A percentile compares a stretch with the other conserved stretches of the same genome.
Conservation (phyloP, 2,888 invertebrate genomes). For the Idaea biselata region DNA sequence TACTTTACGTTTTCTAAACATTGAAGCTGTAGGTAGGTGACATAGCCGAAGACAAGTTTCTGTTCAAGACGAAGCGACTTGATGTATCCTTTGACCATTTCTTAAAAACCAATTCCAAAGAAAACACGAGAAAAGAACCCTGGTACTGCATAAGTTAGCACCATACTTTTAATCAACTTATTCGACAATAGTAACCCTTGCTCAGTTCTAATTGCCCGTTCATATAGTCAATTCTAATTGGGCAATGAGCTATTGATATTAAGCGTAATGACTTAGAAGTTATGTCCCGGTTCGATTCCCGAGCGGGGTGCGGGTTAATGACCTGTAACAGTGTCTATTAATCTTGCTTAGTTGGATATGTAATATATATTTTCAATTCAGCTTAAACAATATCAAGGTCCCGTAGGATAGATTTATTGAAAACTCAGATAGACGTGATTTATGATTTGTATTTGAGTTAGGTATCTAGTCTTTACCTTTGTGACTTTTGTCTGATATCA, state of each 20-base stretch:
- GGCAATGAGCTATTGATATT: conserved; percentile 12
- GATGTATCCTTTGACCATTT: no score
- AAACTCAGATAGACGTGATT: background rate
- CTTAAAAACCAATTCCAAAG: no score
- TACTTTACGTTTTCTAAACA: no score
- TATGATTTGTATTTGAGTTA: conserved; percentile 2
- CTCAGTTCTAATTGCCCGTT: background rate
- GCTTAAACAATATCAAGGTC: background rate
- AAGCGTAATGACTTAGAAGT: conserved; percentile 3
- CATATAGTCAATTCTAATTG: conserved; percentile 7
- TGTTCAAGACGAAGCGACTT: no score
- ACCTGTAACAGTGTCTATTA: background rate
- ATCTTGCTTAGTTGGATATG: background rate
- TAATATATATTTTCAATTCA: background rate
- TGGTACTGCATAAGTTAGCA: no score
- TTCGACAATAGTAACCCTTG: background rate
- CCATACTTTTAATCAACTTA: background rate
- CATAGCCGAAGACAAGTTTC: no score
- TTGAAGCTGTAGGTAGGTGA: no score
- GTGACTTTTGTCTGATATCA: background rate
- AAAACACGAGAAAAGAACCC: no score
- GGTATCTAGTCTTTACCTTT: conserved; percentile 4
- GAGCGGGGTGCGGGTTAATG: conserved; percentile 2
- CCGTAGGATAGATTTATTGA: background rate
- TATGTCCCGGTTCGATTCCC: background rate